Conservation (phyloP, 37 sponge, comb jelly and placozoan genomes). For the Diacarnus erythraeanus region DNA sequence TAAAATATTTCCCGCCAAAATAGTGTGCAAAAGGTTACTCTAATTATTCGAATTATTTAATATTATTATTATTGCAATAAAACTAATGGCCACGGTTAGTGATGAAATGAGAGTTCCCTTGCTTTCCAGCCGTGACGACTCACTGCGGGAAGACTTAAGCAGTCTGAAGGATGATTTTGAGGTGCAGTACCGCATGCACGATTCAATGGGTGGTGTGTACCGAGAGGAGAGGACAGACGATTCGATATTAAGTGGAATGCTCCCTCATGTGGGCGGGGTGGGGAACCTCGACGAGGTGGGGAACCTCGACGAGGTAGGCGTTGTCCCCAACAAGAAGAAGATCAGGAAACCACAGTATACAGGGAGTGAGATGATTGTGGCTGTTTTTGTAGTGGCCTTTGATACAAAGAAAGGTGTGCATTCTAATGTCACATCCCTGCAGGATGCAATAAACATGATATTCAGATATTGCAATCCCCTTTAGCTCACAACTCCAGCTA, state of each 20-base stretch:
- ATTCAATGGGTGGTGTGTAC: background rate
- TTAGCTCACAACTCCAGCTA: too few species aligned
- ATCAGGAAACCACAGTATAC: constrained; percentile 42
- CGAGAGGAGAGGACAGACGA: too few species aligned
- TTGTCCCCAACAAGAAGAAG: too few species aligned
- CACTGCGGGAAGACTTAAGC: background rate
- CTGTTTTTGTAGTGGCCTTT: constrained; percentile 90
- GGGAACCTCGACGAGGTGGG: background rate
- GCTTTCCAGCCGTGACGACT: constrained; percentile 4
- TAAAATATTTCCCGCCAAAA: constrained; percentile 25
- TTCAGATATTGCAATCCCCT: too few species aligned
- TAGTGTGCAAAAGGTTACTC: background rate
- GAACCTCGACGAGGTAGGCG: background rate
- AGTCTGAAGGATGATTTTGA: constrained; percentile 10
- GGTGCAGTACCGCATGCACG: background rate
- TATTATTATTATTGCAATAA: too few species aligned
- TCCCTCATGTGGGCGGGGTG: background rate
- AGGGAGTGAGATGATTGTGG: constrained; percentile 69
- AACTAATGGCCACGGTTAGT: constrained; percentile 8
- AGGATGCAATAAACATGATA: too few species aligned
- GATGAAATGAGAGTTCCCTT: constrained; percentile 17
- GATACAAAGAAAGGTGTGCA: constrained; percentile 87
- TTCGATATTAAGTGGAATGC: background rate
- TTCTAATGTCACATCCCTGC: too few species aligned
- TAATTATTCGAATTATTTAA: constrained; percentile 17